Evolutionary conservation across 2,888 invertebrate genomes (phyloP).

Genomic region (Matsumyia berberina): DNA sequence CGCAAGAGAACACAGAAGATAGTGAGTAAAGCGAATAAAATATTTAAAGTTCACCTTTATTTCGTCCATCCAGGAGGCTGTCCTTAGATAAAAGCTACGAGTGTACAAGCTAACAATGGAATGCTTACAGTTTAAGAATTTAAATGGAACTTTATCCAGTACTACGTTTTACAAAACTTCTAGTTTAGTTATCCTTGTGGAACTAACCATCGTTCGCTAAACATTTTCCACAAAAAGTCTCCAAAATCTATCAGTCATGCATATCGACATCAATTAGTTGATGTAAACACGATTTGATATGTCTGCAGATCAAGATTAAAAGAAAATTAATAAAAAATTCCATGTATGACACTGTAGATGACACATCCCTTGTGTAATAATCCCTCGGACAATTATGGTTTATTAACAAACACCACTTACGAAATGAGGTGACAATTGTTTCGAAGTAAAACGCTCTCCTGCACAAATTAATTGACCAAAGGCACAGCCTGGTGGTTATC

Average conservation of each 20-base stretch:
- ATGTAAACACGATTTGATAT: neutral
- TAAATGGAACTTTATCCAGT: no score
- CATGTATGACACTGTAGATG: slow-evolving; percentile 29
- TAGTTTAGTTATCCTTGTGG: neutral
- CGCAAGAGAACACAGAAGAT: no score
- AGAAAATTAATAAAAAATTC: neutral
- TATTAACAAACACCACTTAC: neutral
- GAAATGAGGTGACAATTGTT: neutral
- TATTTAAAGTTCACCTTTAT: no score
- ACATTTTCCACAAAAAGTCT: neutral
- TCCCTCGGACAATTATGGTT: neutral
- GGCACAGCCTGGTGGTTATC: neutral
- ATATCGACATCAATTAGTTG: neutral
- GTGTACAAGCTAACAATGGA: no score
- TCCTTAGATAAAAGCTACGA: no score
- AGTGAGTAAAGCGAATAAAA: no score
- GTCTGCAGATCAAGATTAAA: neutral
- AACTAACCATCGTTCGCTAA: neutral
- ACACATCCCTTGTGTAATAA: neutral
- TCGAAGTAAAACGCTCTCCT: neutral
- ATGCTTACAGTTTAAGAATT: no score
- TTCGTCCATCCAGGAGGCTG: no score
- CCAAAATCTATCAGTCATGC: neutral
- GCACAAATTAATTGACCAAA: slow-evolving; percentile 5
- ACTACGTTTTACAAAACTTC: neutral